Evolutionary conservation across 2,888 invertebrate genomes (phyloP), one percentile per base, ranked within the genome.

Genomic region (Drosophila multiciliata): DNA sequence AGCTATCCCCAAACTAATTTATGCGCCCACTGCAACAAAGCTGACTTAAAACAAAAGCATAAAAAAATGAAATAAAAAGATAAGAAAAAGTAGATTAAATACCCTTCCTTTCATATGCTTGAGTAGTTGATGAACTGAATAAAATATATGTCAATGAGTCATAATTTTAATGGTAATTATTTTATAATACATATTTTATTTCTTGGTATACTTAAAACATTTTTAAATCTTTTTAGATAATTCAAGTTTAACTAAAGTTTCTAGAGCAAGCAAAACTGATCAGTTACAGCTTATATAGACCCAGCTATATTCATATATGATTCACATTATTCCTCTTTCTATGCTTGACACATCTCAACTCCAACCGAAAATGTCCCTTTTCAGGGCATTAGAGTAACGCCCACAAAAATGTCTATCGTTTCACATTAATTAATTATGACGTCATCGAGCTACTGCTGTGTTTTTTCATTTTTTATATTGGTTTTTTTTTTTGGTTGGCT

Each of bases 401-500:
- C 35, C 17, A 15, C 3, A 2, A 29, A 12, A 52, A 54, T 48
- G 45, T 36, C 7, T 45, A 42, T 15, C 36, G 36, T 59, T 79
- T 82, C 62, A 63, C 53, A 65, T 75, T 79, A 80, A 82, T 82
- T 80, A 80, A 82, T 75, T 79, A 75, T 80, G 79, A 78, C 82
- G 72, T 82, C 80, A 80, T 63, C 38, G 23, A 53, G 59, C n/a
- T 20, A 38, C 60, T 55, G 26, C 61, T 64, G 32, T 35, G 38
- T 73, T 57, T 61, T 29, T n/a, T 29, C 29, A 26, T 42, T 66
- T 53, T 40, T 45, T 66, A 45, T 45, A 0, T 12, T 50, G 3
- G 12, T 17, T 17, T 15, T 12, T 38, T 20, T 20, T 40, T 40
- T 20, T 7, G 1, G 23, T 23, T 45, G 23, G 23, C 78, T 29